These are phyloP conservation scores for Lycia hirtaria DNA, from an alignment of 2,888 invertebrate species.

Conservation along the genomic window DNA sequence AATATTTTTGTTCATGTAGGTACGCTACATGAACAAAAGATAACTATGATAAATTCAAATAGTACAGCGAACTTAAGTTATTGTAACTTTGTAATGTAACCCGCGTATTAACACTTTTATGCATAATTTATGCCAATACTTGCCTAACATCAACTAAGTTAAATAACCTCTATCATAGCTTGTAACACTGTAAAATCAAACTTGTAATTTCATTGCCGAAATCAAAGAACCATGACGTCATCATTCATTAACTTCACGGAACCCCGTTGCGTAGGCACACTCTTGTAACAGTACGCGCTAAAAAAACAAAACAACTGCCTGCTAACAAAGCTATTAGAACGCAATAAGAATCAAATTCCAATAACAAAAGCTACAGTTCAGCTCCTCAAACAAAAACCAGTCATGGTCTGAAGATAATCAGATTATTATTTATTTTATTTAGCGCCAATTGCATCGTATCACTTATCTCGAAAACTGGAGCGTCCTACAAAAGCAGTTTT, in stretches of 20 bases:
- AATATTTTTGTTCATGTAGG: too few relatives aligned
- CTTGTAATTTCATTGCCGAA: conserved; percentile 11
- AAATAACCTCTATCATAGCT: conserved; percentile 17
- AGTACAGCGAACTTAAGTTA: too few relatives aligned
- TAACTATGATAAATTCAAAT: too few relatives aligned
- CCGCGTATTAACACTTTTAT: not conserved
- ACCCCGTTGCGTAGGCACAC: conserved; percentile 14
- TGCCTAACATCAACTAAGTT: conserved; percentile 20
- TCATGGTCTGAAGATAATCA: conserved; percentile 15
- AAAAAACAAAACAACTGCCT: too few relatives aligned
- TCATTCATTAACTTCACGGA: conserved; percentile 23
- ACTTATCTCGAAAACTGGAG: conserved; percentile 36
- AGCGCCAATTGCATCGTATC: conserved; percentile 29
- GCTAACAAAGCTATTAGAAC: not conserved
- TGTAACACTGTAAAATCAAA: conserved; percentile 5
- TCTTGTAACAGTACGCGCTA: too few relatives aligned
- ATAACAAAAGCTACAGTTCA: not conserved
- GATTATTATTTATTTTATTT: conserved; percentile 28
- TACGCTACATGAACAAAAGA: too few relatives aligned
- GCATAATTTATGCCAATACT: conserved; percentile 3
- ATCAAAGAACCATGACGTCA: conserved; percentile 25
- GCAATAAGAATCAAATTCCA: conserved; percentile 1
- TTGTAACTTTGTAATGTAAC: too few relatives aligned
- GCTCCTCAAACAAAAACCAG: not conserved
- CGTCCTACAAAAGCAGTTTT: conserved; percentile 38